Conservation (phyloP, 1,140 invertebrate genomes). For the Homalodisca vitripennis region DNA sequence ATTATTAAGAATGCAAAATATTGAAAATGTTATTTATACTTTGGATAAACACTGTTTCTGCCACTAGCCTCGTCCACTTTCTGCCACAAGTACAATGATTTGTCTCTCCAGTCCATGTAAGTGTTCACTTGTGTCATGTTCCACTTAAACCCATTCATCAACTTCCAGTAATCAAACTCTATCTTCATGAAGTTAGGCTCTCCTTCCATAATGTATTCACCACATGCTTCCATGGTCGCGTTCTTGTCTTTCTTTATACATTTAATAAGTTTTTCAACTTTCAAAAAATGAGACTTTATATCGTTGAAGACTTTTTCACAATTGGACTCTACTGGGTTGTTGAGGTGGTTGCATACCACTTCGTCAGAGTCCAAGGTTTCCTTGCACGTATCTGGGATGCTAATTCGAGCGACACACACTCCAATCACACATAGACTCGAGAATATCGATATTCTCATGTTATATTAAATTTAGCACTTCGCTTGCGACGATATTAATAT, state of each 20-base stretch:
- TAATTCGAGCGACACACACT: too few relatives aligned
- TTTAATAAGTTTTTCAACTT: constrained; percentile 7
- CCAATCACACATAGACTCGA: too few relatives aligned
- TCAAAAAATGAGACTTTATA: background rate
- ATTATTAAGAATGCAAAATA: too few relatives aligned
- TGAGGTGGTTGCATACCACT: background rate
- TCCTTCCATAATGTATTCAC: background rate
- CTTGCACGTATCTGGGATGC: background rate
- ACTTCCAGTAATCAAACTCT: constrained; percentile 6
- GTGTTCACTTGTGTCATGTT: background rate
- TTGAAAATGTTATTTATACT: background rate
- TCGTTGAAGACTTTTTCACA: constrained; percentile 7
- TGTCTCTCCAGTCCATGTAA: constrained; percentile 11
- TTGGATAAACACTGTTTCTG: background rate
- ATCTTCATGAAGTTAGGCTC: background rate
- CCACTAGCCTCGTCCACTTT: constrained; percentile 11
- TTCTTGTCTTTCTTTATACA: constrained; percentile 3
- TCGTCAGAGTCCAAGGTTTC: background rate
- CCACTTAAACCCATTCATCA: constrained; percentile 9
- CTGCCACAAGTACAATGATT: constrained; percentile 4
- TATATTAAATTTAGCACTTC: too few relatives aligned
- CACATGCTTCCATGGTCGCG: background rate
- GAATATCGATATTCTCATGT: too few relatives aligned
- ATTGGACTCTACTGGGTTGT: background rate
- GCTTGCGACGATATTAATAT: too few relatives aligned